A percentile compares a stretch with the other conserved stretches of the same genome.
phyloP scores from a whole-genome alignment of 2,888 invertebrate species.

The Carcina quercana region DNA sequence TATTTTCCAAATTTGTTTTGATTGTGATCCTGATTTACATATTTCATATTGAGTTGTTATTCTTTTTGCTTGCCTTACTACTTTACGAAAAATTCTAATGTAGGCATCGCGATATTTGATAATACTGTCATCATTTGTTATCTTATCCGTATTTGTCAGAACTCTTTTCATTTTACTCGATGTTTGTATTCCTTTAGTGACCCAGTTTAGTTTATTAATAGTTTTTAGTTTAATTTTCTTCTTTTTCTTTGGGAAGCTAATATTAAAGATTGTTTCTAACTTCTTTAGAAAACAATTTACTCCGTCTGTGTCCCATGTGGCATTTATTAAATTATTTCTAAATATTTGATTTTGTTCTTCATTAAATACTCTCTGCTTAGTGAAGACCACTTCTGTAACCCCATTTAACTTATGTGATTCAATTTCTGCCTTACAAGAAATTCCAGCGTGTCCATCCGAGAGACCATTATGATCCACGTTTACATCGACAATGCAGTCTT shows the following conservation, averaged over 20 bases:
- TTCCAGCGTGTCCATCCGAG: slow-evolving; percentile 1
- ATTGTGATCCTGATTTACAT: not conserved
- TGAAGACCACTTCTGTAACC: not conserved
- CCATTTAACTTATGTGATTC: not conserved
- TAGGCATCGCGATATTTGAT: not conserved
- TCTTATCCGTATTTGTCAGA: not conserved
- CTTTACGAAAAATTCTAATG: not conserved
- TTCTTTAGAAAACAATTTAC: not conserved
- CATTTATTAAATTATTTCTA: not conserved
- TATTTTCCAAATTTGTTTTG: not conserved
- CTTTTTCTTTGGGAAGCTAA: not conserved
- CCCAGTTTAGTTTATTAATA: not conserved
- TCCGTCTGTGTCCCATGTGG: not conserved
- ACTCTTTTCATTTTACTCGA: slow-evolving; percentile 1
- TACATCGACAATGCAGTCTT: not conserved
- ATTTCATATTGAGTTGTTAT: not conserved
- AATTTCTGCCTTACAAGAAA: not conserved
- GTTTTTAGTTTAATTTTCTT: not conserved
- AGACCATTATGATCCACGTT: not conserved
- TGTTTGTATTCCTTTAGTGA: not conserved
- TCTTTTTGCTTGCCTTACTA: not conserved
- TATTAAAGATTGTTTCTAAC: not conserved
- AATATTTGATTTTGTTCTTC: not conserved
- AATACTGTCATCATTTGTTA: not conserved
- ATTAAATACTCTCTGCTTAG: not conserved